Evolutionary conservation across 2,797 vertebrate genomes (phyloP).

Genomic region (Serranus cabrilla): DNA sequence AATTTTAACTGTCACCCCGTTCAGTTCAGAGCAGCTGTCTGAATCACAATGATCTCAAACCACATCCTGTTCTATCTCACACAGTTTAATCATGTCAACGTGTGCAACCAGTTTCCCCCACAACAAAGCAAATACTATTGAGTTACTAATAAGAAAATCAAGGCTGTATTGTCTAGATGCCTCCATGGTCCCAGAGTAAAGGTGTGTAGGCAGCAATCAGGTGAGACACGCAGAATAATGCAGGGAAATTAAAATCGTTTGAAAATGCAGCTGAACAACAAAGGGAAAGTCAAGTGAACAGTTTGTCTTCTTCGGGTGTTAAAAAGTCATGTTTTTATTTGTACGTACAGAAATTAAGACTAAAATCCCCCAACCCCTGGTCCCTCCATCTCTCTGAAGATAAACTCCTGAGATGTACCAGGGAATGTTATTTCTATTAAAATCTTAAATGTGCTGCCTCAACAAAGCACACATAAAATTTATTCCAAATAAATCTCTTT

Average conservation of each 20-base stretch:
- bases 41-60: conserved; percentile 23
- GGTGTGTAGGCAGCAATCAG: conserved; percentile 18
- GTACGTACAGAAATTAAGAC: conserved; percentile 15
- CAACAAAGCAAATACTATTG: conserved; percentile 4
- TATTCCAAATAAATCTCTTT: conserved; percentile 31
- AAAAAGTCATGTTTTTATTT: conserved; percentile 24
- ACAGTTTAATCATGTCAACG: conserved; percentile 5
- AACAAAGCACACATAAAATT: conserved; percentile 26
- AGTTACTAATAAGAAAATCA: neutral
- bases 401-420: conserved; percentile 16
- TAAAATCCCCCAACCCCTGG: neutral
- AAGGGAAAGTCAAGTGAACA: conserved; percentile 33
- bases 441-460: conserved; percentile 8
- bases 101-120: neutral
- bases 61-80: conserved; percentile 29
- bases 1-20: conserved; percentile 4
- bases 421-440: conserved; percentile 26
- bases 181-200: conserved; percentile 57
- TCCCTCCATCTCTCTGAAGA: conserved; percentile 28
- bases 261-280: conserved; percentile 13
- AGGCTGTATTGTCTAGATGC: conserved; percentile 1
- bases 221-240: conserved; percentile 11
- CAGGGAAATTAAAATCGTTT: conserved; percentile 28
- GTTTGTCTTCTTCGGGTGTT: conserved; percentile 2
- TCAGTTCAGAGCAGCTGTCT: conserved; percentile 23